Conservation (phyloP, 2,888 invertebrate species). For the Diarsia brunnea region DNA sequence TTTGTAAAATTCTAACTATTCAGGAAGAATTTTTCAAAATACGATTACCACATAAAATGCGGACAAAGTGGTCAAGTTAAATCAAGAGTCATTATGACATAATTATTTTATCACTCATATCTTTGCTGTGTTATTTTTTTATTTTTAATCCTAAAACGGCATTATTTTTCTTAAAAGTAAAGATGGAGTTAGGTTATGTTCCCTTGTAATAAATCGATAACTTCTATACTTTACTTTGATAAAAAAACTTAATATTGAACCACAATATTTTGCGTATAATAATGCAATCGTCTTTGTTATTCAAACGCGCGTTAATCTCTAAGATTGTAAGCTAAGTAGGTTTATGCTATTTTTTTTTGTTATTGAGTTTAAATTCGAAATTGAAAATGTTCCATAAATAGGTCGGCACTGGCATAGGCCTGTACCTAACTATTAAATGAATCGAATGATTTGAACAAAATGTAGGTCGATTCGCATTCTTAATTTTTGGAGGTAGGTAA, state of each 20-base stretch:
- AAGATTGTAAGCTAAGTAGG: neutral
- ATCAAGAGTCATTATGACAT: too few species aligned
- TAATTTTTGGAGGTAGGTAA: neutral
- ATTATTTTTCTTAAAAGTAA: neutral
- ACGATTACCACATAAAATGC: neutral
- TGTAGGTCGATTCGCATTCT: neutral
- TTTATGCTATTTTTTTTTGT: too few species aligned
- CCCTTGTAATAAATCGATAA: neutral
- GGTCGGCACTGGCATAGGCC: neutral
- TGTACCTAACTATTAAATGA: neutral
- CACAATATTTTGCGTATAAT: constrained; percentile 8
- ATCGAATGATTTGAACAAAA: neutral
- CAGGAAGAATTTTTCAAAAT: neutral
- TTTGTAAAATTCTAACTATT: too few species aligned
- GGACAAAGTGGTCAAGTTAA: neutral
- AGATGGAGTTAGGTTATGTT: neutral
- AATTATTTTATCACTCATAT: too few species aligned
- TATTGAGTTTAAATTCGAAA: neutral
- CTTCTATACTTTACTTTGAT: constrained; percentile 11
- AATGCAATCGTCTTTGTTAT: too few species aligned
- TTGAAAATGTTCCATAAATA: neutral
- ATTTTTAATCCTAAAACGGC: too few species aligned
- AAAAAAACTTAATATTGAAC: constrained; percentile 21
- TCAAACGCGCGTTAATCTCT: neutral
- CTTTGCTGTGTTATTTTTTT: neutral